Evolutionary conservation across 2,888 invertebrate genomes (phyloP), one percentile per base, ranked within the genome.

Genomic region (Aporophyla lueneburgensis): DNA sequence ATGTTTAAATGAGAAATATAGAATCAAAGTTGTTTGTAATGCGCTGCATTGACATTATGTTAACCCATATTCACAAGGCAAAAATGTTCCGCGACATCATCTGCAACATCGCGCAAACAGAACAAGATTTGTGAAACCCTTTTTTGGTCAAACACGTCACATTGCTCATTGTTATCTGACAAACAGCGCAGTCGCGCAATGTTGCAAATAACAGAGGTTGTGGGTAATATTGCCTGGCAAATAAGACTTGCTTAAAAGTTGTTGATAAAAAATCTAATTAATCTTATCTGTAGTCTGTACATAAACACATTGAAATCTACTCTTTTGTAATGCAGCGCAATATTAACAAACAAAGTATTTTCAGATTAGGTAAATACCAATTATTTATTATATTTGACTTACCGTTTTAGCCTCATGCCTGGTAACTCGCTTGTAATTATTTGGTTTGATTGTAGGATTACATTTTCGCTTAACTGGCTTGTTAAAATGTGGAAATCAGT

Each of bases 401-500:
- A 95, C 96, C 86, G 73, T 90, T 91, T 94, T 74, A 95, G 89
- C 87, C 91, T 93, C 80, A 91, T 96, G 93, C 85, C 95, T 93
- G 83, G 98, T 87, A 87, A 97, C 93, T 90, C 96, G 91, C 86
- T 97, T 96, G 91, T 97, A 97, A 88, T 97, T 89, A 96, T 86
- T 96, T 96, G 88, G 85, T 94, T 95, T 10, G 94, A 90, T 89
- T 94, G 92, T 67, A 76, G 58, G 56, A 98, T 92, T 66, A 99
- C 96, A 89, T 97, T 97, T 83, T 97, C 96, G 7, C 97, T 97
- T 91, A 98, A 97, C 65, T 96, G 92, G 79, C 97, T 97, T 87
- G 98, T 97, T 12, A 98, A 96, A 84, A 97, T 96, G 56, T 97
- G 97, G 91, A 99, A 99, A 27, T 97, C 97, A 9, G 98, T 97